Evolutionary conservation across 1,140 invertebrate species (phyloP), one percentile per base, ranked within the genome.

Genomic region (Cepaea nemoralis): DNA sequence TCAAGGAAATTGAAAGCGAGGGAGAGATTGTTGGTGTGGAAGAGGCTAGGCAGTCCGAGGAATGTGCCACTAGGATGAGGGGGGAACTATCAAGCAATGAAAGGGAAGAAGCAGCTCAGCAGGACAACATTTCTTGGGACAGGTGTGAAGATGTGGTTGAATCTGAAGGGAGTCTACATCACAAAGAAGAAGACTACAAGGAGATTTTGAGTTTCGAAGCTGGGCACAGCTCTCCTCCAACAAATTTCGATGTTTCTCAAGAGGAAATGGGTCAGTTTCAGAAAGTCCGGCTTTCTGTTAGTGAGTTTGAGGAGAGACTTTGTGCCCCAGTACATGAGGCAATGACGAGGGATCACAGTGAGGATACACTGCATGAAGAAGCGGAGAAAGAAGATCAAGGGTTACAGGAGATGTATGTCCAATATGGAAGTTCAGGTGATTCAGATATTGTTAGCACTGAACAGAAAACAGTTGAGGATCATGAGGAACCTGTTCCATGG

Each of bases 211-310:
- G n/a, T 31, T 6, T 31, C 12, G 59, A 63, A 31, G 39, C 73
- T 37, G 45, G 45, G n/a, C 55, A 50, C 33, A 6, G 16, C 73
- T 45, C 76, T 77, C 73, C 73, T 75, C 73, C 37, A 77, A 35
- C 76, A 40, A 50, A n/a, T 66, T 59, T 66, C 76, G 76, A 66
- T 37, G 31, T 66, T 63, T 59, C 76, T 37, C 14, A 66, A 37
- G 27, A 31, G 59, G 59, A 63, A 16, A 6, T 31, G n/a, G 59
- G 27, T 31, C 27, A 63, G 6, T 19, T 55, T 2, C 14, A 55
- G 50, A 22, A 63, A 31, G 27, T 10, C 6, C 10, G 3, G n/a
- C 27, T 27, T 63, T 63, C 59, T 63, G 22, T 19, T 6, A 31
- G n/a, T 6, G 59, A 63, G 59, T 63, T 63, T 63, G 59, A 63